Evolutionary conservation across 2,113 vertebrate genomes (phyloP), one percentile per base, ranked within the genome.

Genomic region (Mormyrus lacerda): DNA sequence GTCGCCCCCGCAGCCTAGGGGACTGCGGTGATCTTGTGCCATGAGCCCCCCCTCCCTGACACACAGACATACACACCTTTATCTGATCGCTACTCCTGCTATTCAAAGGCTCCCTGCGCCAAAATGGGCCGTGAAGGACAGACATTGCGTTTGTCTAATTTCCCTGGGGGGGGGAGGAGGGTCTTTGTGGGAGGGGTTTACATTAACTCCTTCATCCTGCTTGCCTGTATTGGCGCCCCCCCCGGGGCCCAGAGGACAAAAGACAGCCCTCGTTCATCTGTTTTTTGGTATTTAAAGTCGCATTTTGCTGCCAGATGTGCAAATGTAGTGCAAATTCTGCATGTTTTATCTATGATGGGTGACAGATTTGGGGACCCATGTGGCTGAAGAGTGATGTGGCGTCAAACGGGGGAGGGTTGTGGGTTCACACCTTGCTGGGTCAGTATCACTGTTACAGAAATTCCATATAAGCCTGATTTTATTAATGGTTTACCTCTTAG

Each of bases 161-260:
- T 87, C 85, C 85, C 85, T 55, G n/a, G 27, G 85, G 82, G 3
- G 45, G n/a, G 84, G 79, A 8, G 44, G 24, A 8, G 44, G 24
- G 21, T 4, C 13, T 85, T 48, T 48, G 24, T 15, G n/a, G 48
- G 51, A 0, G 51, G 3, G 45, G 11, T 5, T 27, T 31, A 50
- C 92, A 95, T 95, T 95, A 95, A 91, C 93, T 84, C 92, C 93
- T 91, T 90, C 91, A 91, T 89, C 93, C 91, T 93, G 93, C 93
- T 94, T 91, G 92, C 90, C 94, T 92, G 93, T 93, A 94, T 91
- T 90, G 94, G 94, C 94, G 92, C 94, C 93, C 79, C 45, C 93
- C 94, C 92, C 90, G 58, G 90, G 93, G 94, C 94, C 94, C 90
- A 89, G 92, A 93, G 93, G 93, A 93, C 48, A 86, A 53, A 93